Evolutionary conservation across 1,140 invertebrate species (phyloP), one percentile per base, ranked within the genome.

Genomic region (Protaetia brevitarsis): DNA sequence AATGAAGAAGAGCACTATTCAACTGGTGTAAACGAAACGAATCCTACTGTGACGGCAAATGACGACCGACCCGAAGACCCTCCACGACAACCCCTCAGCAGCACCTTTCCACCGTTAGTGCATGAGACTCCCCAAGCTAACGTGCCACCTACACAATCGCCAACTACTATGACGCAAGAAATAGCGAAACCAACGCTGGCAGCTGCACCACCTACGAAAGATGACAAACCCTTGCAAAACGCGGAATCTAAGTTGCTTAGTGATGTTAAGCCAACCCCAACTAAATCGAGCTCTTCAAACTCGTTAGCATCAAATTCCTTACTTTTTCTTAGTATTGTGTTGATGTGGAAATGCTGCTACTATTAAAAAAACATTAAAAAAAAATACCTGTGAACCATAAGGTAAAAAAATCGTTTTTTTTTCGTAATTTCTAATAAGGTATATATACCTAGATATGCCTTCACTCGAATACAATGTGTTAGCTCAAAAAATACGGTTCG

Each of bases 31-130:
- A 51, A 19, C n/a, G 41, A 19, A 51, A 10, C 21, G 11, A 23
- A 7, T 23, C 31, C 31, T 2, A 1, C 31, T 11, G 31, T n/a
- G 8, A 3, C 19, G 6, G 3, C 3, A 51, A 51, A 23, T 23
- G 16, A 51, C 5, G 16, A 51, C 34, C 16, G 11, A 10, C 11
- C 10, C 34, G 34, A 10, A 11, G 10, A 36, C 2, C 16, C 34
- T 8, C 34, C 11, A 36, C 34, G 3, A 13, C 34, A 5, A 37
- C n/a, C 5, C 10, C n/a, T 16, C 10, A 37, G 5, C 16, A 51
- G 41, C 19, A 51, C 41, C 11, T 51, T 51, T 19, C 41, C 41
- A 51, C 41, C 41, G 41, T 51, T 51, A 51, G 19, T 51, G 19
- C 41, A 51, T 19, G 26, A 51, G 21, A 10, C 13, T 51, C 41